Conservation (phyloP, 2,113 vertebrate species). For the Trochalopteron elliotii region DNA sequence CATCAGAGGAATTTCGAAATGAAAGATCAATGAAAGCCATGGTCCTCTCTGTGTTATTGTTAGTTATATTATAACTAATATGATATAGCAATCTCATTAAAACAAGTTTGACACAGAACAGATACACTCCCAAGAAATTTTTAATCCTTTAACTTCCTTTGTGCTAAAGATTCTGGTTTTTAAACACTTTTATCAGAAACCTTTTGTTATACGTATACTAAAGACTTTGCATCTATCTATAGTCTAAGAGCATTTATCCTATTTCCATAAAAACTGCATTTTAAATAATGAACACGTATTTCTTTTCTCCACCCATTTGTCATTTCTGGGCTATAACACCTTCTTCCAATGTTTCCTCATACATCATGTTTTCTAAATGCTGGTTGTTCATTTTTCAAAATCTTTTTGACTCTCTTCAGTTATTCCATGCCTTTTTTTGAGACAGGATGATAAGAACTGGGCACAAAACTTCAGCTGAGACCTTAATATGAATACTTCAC, state of each 20-base stretch:
- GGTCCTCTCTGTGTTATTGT: not conserved
- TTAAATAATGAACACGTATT: not conserved
- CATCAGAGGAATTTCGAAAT: not conserved
- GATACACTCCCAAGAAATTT: not conserved
- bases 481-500: not conserved
- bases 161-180: not conserved
- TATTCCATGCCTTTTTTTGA: not conserved
- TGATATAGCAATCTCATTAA: not conserved
- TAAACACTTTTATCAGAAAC: not conserved
- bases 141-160: not conserved
- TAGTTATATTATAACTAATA: too few relatives aligned
- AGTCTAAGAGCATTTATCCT: not conserved
- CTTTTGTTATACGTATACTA: rapidly evolving
- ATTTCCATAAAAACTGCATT: not conserved
- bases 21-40: not conserved
- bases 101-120: not conserved
- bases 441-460: not conserved
- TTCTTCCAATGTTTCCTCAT: not conserved
- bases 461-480: not conserved
- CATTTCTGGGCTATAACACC: not conserved
- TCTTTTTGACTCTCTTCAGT: not conserved
- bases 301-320: not conserved
- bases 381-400: not conserved
- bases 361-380: not conserved
- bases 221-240: not conserved